phyloP scores from a whole-genome alignment of 2,888 invertebrate genomes.

The Nasonovia ribisnigri region DNA sequence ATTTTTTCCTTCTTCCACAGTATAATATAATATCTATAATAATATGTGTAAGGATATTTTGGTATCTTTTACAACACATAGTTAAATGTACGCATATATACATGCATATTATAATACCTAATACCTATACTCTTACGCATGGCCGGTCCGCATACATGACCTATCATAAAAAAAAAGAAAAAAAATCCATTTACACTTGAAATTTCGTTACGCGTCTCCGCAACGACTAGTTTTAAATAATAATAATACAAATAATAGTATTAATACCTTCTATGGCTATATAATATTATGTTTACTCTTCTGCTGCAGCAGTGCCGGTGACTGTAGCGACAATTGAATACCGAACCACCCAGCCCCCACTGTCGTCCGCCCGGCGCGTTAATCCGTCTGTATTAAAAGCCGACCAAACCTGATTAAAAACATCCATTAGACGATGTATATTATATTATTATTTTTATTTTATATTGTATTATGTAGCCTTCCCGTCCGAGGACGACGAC shows the following conservation, averaged over 20 bases:
- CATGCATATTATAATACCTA: constrained; percentile 2
- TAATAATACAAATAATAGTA: background rate
- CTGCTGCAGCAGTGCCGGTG: background rate
- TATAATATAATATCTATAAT: no score
- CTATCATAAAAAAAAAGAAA: background rate
- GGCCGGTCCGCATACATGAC: background rate
- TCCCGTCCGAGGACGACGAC: background rate
- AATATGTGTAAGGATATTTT: background rate
- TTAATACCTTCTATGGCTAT: background rate
- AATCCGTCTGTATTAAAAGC: constrained; percentile 55
- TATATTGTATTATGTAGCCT: background rate
- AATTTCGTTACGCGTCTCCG: background rate
- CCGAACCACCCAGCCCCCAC: background rate
- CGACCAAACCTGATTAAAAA: constrained; percentile 60
- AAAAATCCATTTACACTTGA: constrained; percentile 39
- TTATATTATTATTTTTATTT: background rate
- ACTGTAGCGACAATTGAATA: constrained; percentile 31
- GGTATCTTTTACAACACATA: constrained; percentile 21
- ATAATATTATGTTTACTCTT: background rate
- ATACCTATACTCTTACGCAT: constrained; percentile 37
- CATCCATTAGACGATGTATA: constrained; percentile 55
- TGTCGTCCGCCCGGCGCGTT: background rate
- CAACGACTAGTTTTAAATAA: constrained; percentile 43
- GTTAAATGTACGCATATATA: background rate
- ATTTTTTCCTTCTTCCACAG: background rate